Percentiles rank a stretch among this genome's conserved stretches.
Evolutionary conservation across 2,888 invertebrate species (phyloP).

Genomic region (Xestia xanthographa): DNA sequence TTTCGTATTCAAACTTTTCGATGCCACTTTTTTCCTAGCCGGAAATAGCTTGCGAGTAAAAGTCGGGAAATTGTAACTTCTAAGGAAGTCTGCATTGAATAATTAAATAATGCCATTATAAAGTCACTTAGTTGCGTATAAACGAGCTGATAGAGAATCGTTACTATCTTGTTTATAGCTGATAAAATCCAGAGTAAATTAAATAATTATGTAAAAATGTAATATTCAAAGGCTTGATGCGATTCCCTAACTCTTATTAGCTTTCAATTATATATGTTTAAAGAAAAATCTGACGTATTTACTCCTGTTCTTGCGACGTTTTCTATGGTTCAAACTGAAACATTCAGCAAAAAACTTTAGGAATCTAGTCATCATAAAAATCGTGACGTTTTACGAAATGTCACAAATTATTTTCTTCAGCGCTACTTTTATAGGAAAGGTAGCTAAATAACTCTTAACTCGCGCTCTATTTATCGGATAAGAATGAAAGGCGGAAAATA

Average conservation of each 20-base stretch:
- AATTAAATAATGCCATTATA: slow-evolving; percentile 49
- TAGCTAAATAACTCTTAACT: slow-evolving; percentile 1
- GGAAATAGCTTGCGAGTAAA: slow-evolving; percentile 32
- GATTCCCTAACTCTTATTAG: neutral
- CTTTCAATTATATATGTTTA: neutral
- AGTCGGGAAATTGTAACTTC: slow-evolving; percentile 38
- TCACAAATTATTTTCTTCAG: neutral
- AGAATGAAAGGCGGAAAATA: slow-evolving; percentile 44
- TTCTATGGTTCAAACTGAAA: neutral
- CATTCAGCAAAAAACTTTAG: no score
- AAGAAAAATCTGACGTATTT: neutral
- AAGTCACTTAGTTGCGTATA: slow-evolving; percentile 39
- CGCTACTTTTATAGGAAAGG: neutral
- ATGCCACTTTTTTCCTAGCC: neutral
- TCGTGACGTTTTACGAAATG: neutral
- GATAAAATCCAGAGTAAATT: slow-evolving; percentile 37
- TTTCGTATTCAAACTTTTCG: neutral
- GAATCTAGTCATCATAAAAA: neutral
- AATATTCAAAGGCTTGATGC: neutral
- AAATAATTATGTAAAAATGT: slow-evolving; percentile 8
- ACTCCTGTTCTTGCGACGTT: neutral
- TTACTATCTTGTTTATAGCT: slow-evolving; percentile 25
- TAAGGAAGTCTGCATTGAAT: slow-evolving; percentile 39
- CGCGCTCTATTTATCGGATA: slow-evolving; percentile 1
- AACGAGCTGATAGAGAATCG: slow-evolving; percentile 14